A percentile compares a stretch with the other conserved stretches of the same genome.
phyloP scores from a whole-genome alignment of 92 coral and sea anemone species.

The Umimayanthus chanpuru region DNA sequence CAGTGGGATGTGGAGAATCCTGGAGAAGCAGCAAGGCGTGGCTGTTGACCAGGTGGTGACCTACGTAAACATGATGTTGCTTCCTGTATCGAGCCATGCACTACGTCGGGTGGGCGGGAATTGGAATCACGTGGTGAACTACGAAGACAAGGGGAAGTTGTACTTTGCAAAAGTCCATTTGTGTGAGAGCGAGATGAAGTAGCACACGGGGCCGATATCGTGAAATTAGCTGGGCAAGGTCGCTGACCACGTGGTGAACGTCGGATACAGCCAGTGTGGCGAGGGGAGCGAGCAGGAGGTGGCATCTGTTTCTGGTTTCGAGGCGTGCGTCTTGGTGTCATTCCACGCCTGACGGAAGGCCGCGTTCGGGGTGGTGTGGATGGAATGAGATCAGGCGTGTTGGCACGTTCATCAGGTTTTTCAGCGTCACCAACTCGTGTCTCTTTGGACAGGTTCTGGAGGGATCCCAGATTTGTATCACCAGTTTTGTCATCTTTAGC shows the following conservation, averaged over 20 bases:
- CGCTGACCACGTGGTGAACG: conserved; percentile 12
- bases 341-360: conserved; percentile 18
- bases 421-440: background rate
- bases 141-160: background rate
- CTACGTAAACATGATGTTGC: conserved; percentile 1
- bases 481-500: background rate
- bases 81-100: background rate
- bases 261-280: conserved; percentile 7
- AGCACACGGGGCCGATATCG: background rate
- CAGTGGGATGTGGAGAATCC: background rate
- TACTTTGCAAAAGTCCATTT: background rate
- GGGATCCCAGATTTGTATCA: background rate
- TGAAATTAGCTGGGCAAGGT: background rate
- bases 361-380: conserved; percentile 54
- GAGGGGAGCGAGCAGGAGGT: background rate
- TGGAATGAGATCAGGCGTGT: conserved; percentile 44
- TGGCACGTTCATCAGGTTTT: background rate
- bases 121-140: conserved; percentile 9
- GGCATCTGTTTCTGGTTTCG: conserved; percentile 15
- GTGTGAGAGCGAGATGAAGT: background rate
- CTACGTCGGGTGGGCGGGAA: background rate
- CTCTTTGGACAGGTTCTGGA: background rate
- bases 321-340: conserved; percentile 44
- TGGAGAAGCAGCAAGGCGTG: background rate
- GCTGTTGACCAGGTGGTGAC: conserved; percentile 10